Conservation (phyloP, 2,888 invertebrate genomes). For the Choreutis nemorana region DNA sequence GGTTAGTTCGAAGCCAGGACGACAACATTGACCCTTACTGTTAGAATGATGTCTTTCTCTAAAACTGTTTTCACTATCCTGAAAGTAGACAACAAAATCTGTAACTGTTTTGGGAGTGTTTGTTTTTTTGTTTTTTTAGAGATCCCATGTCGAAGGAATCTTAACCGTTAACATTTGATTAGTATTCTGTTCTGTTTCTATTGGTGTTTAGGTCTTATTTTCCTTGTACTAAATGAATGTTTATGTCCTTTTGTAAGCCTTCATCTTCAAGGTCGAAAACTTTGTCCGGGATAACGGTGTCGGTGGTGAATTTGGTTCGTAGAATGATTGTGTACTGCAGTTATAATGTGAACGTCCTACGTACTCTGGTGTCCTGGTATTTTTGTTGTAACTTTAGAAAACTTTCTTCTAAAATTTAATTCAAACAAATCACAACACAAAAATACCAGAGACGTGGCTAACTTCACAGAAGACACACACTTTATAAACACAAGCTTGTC, state of each 20-base stretch:
- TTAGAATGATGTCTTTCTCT: slow-evolving; percentile 23
- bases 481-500: too few species aligned
- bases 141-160: slow-evolving; percentile 19
- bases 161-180: slow-evolving; percentile 1
- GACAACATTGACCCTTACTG: slow-evolving; percentile 30
- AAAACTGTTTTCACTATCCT: too few species aligned
- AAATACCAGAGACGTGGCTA: too few species aligned
- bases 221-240: slow-evolving; percentile 37
- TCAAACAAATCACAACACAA: too few species aligned
- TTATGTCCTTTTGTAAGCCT: slow-evolving; percentile 55
- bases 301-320: slow-evolving; percentile 65
- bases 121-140: too few species aligned
- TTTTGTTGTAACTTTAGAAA: too few species aligned
- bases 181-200: slow-evolving; percentile 7
- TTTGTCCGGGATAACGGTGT: slow-evolving; percentile 60
- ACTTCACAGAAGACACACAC: too few species aligned
- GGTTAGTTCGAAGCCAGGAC: slow-evolving; percentile 40
- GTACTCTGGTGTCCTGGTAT: slow-evolving; percentile 32
- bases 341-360: slow-evolving; percentile 29
- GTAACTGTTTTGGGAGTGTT: too few species aligned
- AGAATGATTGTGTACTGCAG: slow-evolving; percentile 32
- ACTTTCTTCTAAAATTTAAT: too few species aligned
- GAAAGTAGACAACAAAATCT: too few species aligned
- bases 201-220: slow-evolving; percentile 21
- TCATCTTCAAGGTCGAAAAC: slow-evolving; percentile 56